These are phyloP conservation scores for Pogonognathellus flavescens DNA, from an alignment of 1,140 invertebrate genomes.

Conservation along the genomic window DNA sequence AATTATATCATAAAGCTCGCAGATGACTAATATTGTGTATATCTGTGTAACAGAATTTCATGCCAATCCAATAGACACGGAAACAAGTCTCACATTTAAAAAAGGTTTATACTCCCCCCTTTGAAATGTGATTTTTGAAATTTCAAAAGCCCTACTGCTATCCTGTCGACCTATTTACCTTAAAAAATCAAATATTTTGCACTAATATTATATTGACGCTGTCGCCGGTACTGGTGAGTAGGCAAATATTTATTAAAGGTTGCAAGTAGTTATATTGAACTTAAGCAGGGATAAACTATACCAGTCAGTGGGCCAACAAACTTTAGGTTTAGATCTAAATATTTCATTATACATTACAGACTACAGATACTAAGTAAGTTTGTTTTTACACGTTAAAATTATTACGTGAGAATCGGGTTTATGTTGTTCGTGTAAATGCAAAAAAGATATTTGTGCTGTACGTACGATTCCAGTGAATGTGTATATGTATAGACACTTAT, in stretches of 20 bases:
- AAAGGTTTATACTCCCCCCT: constrained; percentile 27
- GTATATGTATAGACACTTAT: constrained; percentile 25
- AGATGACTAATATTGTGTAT: no score
- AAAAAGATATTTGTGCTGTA: constrained; percentile 22
- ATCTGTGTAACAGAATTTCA: not conserved
- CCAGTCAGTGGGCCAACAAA: constrained; percentile 42
- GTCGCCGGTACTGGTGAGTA: not conserved
- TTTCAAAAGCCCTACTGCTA: constrained; percentile 2
- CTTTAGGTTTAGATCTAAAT: constrained; percentile 39
- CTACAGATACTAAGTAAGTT: no score
- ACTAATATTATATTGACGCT: constrained; percentile 27
- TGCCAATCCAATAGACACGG: constrained; percentile 22
- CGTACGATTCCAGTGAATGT: constrained; percentile 23
- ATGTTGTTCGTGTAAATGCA: constrained; percentile 14
- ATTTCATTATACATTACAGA: constrained; percentile 23
- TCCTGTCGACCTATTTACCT: constrained; percentile 18
- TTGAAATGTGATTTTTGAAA: constrained; percentile 18
- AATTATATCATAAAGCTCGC: no score
- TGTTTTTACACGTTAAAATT: constrained; percentile 16
- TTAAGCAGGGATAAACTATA: constrained; percentile 47
- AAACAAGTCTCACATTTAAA: not conserved
- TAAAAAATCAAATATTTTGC: constrained; percentile 41
- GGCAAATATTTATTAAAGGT: constrained; percentile 18
- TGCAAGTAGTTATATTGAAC: constrained; percentile 26
- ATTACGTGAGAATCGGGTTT: constrained; percentile 23